Base-by-base conservation (phyloP, 2,113 vertebrate species). In the Gorilla gorilla region DNA sequence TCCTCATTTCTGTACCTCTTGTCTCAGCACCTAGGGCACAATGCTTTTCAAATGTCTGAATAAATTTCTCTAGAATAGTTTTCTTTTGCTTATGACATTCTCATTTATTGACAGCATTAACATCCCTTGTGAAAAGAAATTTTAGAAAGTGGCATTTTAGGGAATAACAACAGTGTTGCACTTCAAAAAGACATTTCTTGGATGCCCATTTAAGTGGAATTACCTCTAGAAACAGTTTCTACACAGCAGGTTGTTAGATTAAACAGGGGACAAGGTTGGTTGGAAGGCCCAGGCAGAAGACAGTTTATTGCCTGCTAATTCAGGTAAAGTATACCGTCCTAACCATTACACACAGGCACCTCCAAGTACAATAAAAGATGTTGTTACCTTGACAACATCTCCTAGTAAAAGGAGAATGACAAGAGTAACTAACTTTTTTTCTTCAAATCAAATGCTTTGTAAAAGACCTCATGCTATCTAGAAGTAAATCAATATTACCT, bases 311-410 rank as follows among this genome's bases (percentile, higher is more conserved):
- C 55, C 93, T 64, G 40, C 76, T 97, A 96, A 92, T 93, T 87
- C 95, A 79, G 89, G 12, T 90, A 94, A 98, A 96, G 90, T 35
- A 85, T 64, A 57, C 88, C 59, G 92, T 64, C 66, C 20, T 89
- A 85, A 57, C 11, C 10, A 70, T 52, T 76, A 87, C 25, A 14
- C 35, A 79, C 40, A 97, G 43, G 38, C 73, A 93, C 82, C 57
- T 94, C 82, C 89, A 40, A 61, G 50, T 57, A 96, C 18, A 75
- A 70, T 98, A 95, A 97, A 98, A 97, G 57, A 89, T 92, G 97
- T 32, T 32, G 97, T 97, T 90, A 97, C 22, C 27, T 84, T 90
- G 92, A 97, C 92, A 90, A 96, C 73, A 98, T 22, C 32, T 95
- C 25, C 55, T 87, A 52, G 45, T 96, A 97, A 96, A 94, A 97